These are phyloP conservation scores for Epistrophella euchroma DNA, from an alignment of 2,888 invertebrate genomes.

Conservation along the genomic window DNA sequence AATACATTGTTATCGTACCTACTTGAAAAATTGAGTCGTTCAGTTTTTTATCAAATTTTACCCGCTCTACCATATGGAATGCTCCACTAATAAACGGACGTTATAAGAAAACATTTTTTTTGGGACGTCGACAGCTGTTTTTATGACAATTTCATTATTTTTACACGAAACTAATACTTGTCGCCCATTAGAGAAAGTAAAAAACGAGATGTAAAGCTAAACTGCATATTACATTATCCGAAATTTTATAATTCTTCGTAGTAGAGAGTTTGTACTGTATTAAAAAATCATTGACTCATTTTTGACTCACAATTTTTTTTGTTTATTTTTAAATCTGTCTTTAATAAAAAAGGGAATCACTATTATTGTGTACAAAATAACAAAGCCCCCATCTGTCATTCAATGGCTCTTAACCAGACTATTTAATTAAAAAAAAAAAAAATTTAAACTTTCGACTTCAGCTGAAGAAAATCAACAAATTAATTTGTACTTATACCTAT, in stretches of 20 bases:
- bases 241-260: too few species aligned
- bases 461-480: conserved; percentile 33
- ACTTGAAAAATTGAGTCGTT: too few species aligned
- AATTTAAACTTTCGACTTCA: conserved; percentile 48
- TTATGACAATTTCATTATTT: too few species aligned
- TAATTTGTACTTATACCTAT: conserved; percentile 16
- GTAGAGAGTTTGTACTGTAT: neutral
- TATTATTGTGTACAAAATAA: conserved; percentile 15
- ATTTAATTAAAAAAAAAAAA: conserved; percentile 3
- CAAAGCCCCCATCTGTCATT: conserved; percentile 44
- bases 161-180: too few species aligned
- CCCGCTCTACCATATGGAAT: too few species aligned
- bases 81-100: too few species aligned
- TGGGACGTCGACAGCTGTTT: too few species aligned
- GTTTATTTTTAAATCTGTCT: neutral
- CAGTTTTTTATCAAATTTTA: too few species aligned
- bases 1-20: too few species aligned
- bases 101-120: too few species aligned
- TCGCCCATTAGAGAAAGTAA: too few species aligned
- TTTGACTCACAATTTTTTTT: conserved; percentile 12
- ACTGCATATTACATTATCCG: neutral
- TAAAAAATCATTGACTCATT: neutral
- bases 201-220: too few species aligned
- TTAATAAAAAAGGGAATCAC: neutral
- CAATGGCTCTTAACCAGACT: conserved; percentile 28